Percentiles rank a stretch among this genome's conserved stretches.
Conservation (phyloP, 1,140 invertebrate genomes). For the Chlorops oryzae region DNA sequence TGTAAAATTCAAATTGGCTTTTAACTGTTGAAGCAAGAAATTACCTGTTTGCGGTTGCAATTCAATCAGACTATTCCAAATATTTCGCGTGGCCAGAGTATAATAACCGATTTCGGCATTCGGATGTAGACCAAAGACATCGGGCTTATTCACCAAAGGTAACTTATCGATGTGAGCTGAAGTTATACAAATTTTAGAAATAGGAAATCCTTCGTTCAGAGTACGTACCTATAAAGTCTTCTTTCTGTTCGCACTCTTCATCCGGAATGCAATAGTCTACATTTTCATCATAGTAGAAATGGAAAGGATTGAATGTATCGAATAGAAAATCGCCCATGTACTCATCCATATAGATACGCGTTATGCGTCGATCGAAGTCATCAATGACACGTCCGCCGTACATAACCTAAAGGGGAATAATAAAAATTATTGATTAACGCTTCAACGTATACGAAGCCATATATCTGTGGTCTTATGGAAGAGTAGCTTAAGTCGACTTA, state of each 20-base stretch:
- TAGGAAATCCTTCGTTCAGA: neutral
- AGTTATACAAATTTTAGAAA: too few species aligned
- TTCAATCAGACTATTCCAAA: constrained; percentile 78
- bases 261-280: constrained; percentile 75
- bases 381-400: constrained; percentile 89
- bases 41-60: constrained; percentile 79
- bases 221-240: constrained; percentile 63
- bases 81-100: constrained; percentile 72
- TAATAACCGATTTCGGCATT: constrained; percentile 93
- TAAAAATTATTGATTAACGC: too few species aligned
- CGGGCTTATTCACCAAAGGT: constrained; percentile 70
- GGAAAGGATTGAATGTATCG: constrained; percentile 80
- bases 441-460: too few species aligned
- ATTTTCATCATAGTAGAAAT: constrained; percentile 70
- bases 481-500: too few species aligned
- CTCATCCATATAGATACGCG: constrained; percentile 84
- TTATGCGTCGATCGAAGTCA: constrained; percentile 77
- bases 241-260: constrained; percentile 54
- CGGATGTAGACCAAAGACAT: constrained; percentile 83
- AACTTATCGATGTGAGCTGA: constrained; percentile 59
- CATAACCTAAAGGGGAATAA: constrained; percentile 62
- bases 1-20: neutral
- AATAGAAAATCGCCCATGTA: constrained; percentile 92
- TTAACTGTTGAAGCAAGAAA: neutral
- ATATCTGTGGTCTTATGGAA: too few species aligned